A percentile compares a stretch with the other conserved stretches of the same genome.
phyloP scores from a whole-genome alignment of 2,797 vertebrate species.

The Spinus pinus region DNA sequence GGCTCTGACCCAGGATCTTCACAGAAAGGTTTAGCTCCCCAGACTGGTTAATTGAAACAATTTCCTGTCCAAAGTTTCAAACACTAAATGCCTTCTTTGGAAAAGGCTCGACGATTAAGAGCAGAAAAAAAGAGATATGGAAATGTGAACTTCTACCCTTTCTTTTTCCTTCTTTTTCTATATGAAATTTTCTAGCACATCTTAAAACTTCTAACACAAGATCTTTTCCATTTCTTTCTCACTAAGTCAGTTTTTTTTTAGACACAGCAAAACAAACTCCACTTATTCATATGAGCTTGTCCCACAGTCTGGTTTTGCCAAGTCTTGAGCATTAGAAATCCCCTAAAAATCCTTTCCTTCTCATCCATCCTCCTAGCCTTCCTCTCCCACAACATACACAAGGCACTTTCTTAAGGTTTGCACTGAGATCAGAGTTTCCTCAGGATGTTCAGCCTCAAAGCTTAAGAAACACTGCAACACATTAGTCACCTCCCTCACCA shows the following conservation, averaged over 20 bases:
- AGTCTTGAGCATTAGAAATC: constrained; percentile 41
- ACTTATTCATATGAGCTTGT: constrained; percentile 29
- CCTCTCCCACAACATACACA: constrained; percentile 44
- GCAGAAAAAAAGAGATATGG: background rate
- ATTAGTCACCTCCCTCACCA: constrained; percentile 58
- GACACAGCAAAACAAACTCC: constrained; percentile 43
- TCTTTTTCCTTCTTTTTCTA: background rate
- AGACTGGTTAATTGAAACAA: background rate
- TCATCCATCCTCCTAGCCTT: constrained; percentile 33
- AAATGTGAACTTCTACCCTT: background rate
- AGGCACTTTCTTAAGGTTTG: constrained; percentile 55
- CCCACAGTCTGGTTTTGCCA: constrained; percentile 41
- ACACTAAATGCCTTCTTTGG: background rate
- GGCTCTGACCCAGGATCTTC: background rate
- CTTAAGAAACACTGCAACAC: constrained; percentile 26
- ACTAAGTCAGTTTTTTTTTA: constrained; percentile 37
- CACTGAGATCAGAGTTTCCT: constrained; percentile 65
- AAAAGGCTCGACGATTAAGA: background rate
- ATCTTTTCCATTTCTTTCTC: constrained; percentile 39
- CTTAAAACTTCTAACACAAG: background rate
- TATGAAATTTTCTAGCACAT: background rate
- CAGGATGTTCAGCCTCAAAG: constrained; percentile 57
- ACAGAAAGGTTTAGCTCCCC: background rate
- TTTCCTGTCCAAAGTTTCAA: background rate
- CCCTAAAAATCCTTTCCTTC: constrained; percentile 50